Evolutionary conservation across 2,113 vertebrate genomes (phyloP), one percentile per base, ranked within the genome.

Genomic region (Enhydra lutris): DNA sequence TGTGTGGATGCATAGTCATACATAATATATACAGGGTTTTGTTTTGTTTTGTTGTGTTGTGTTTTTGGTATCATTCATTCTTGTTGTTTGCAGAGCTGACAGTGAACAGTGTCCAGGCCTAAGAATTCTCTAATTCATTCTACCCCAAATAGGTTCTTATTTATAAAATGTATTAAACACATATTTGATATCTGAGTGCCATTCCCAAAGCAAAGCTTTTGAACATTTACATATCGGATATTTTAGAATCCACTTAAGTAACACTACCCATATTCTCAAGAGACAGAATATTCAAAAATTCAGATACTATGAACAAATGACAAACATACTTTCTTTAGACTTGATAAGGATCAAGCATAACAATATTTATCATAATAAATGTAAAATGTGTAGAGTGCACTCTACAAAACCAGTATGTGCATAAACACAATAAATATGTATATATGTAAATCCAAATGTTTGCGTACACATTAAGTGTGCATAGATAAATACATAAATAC

Each of bases 361-460:
- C 20, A 59, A 26, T 42, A 6, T 63, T 80, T 94, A 89, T 45
- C 57, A 29, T 15, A 83, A 47, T 59, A 89, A 97, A 94, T 47
- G 1, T 71, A 88, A 81, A 93, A 89, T 94, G 63, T 42, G 24
- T 86, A 81, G 26, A 89, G 20, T 57, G 29, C 10, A 61, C 39
- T 36, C 52, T 92, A 89, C 71, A 95, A 97, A 95, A 52, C 18
- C 36, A 96, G 86, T 24, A 93, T 36, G 45, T 84, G 82, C 13
- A 84, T 52, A 97, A 97, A 85, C 80, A 94, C 34, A 84, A 92
- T 97, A 96, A 96, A 98, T 97, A 98, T 97, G 92, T 88, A 98
- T 84, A 0, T 92, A 96, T 97, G 73, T 50, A 97, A 97, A 98
- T 98, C 24, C 10, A 93, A 98, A 87, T 83, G 74, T 88, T 95